Conservation (phyloP, 2,113 vertebrate genomes). For the Clinocottus analis region DNA sequence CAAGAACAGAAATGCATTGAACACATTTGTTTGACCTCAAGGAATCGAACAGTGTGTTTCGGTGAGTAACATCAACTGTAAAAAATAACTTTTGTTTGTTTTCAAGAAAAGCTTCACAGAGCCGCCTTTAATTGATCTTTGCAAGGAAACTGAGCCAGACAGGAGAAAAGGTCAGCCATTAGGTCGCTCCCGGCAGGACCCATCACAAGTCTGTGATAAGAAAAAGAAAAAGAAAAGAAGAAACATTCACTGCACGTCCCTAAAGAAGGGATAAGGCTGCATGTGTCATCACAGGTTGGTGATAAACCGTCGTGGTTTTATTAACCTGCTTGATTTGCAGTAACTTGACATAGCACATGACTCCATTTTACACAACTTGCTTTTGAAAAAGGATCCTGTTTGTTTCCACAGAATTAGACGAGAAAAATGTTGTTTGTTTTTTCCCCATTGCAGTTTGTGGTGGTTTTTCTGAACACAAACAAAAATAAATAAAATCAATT, state of each 20-base stretch:
- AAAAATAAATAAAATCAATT: not conserved
- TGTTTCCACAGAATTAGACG: not conserved
- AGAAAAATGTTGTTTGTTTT: not conserved
- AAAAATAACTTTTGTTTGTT: not conserved
- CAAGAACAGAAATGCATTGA: not conserved
- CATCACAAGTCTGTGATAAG: too few species aligned
- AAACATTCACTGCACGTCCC: not conserved
- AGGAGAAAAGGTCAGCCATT: not conserved
- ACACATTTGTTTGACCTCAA: too few species aligned
- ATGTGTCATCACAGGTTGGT: not conserved
- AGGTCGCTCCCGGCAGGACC: not conserved
- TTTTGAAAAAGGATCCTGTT: not conserved
- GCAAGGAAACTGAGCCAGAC: not conserved
- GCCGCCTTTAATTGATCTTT: not conserved
- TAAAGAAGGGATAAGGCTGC: not conserved
- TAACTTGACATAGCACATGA: not conserved
- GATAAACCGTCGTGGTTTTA: not conserved
- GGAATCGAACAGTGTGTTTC: not conserved
- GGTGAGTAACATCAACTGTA: not conserved
- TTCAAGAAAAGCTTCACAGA: not conserved
- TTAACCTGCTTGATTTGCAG: not conserved
- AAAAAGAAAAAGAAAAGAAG: too few species aligned
- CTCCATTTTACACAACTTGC: too few species aligned
- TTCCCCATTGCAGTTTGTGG: too few species aligned
- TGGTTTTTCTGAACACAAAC: not conserved